A percentile compares a stretch with the other conserved stretches of the same genome.
Conservation (phyloP, 2,797 vertebrate genomes). For the Eutrigla gurnardus region DNA sequence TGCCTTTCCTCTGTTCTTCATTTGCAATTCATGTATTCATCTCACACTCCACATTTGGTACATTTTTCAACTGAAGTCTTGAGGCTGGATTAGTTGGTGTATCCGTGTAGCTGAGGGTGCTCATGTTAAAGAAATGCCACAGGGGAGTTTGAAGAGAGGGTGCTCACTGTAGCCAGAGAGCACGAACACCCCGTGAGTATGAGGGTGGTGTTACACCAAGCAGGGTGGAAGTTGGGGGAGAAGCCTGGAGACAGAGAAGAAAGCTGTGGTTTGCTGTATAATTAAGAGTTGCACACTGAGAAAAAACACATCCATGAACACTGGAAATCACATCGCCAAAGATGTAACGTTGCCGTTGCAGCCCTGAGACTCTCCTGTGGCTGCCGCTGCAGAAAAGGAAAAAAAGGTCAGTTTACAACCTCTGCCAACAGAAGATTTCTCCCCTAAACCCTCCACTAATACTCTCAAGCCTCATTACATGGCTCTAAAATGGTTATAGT, state of each 20-base stretch:
- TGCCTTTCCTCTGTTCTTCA: slow-evolving; percentile 24
- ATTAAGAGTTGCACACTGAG: slow-evolving; percentile 23
- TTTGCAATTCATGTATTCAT: slow-evolving; percentile 45
- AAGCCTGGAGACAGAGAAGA: slow-evolving; percentile 17
- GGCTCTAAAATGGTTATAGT: slow-evolving; percentile 42
- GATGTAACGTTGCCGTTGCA: slow-evolving; percentile 10
- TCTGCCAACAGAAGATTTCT: slow-evolving; percentile 20
- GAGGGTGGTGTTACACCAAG: slow-evolving; percentile 22
- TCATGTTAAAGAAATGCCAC: slow-evolving; percentile 26
- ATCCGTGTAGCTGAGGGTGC: slow-evolving; percentile 17
- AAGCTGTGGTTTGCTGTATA: slow-evolving; percentile 27
- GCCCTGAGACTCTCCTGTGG: slow-evolving; percentile 21
- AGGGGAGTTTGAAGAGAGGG: slow-evolving; percentile 42
- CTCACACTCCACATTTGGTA: slow-evolving; percentile 35
- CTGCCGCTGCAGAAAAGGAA: slow-evolving; percentile 21
- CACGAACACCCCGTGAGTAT: slow-evolving; percentile 32
- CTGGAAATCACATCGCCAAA: background rate
- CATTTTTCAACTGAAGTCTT: slow-evolving; percentile 49
- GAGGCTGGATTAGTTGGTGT: slow-evolving; percentile 36
- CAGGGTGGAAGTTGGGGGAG: slow-evolving; percentile 34
- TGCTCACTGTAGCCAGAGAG: slow-evolving; percentile 36
- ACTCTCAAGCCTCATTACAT: slow-evolving; percentile 41
- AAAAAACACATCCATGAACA: slow-evolving; percentile 38
- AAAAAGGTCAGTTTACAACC: slow-evolving; percentile 39
- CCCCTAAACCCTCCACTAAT: slow-evolving; percentile 17